Base-by-base conservation (phyloP, 1,140 invertebrate species). In the Ips typographus region DNA sequence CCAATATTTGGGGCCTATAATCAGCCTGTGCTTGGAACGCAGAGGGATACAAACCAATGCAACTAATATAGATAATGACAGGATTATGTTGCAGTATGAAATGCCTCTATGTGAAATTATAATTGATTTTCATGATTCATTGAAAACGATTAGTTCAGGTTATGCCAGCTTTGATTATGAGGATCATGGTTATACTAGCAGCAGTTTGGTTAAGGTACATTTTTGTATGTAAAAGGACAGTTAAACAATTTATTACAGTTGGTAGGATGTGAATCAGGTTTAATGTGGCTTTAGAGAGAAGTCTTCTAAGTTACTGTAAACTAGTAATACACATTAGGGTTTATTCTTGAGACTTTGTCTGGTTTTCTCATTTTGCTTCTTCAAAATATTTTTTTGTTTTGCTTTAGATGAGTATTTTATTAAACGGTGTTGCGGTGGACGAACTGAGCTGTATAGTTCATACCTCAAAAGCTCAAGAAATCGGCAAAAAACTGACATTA, bases 81-180 rank as follows among this genome's bases (percentile, higher is more conserved):
- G 93, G 77, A 82, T 96, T 1, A 85, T 98, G 77, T 77, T 98
- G 74, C 90, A 92, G 74, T 95, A 90, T 76, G 83, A 89, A 60
- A 81, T 99, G 42, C 97, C 97, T 4, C 80, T 99, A 2, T 93
- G 89, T 79, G 97, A 99, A 86, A 91, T 99, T 40, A 89, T 98
- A 1, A 78, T 97, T 2, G 95, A 98, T 77, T 98, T 99, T 80
- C 96, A 97, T 80, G 96, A 99, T 80, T 84, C 87, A 39, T 81
- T 99, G 0, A 99, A 98, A 82, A 90, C 90, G 37, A 74, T 94
- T 7, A 91, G 90, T 22, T 98, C 95, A 1, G 97, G 97, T 6
- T 98, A 95, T 84, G 96, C 95, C 5, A 97, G 94, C 80, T 99
- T 99, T 83, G 96, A 98, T 83, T 99, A 99, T 82, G 94, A 98